These are phyloP conservation scores for Alviniconcha strummeri DNA, from an alignment of 2,888 invertebrate genomes.

Conservation along the genomic window DNA sequence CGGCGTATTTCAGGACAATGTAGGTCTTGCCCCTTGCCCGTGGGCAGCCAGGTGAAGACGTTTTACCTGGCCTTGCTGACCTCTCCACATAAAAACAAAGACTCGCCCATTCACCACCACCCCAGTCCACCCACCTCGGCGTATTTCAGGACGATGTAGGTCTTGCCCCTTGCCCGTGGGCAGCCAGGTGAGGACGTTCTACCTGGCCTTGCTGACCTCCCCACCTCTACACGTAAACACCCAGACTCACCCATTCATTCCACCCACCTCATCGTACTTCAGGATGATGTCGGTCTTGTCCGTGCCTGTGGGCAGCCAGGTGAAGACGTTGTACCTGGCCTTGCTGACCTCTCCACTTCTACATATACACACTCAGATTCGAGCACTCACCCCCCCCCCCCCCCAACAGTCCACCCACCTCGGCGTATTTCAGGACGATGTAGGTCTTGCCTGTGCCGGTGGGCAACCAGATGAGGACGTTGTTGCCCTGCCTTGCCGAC, in stretches of 20 bases:
- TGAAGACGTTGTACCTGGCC: constrained; percentile 23
- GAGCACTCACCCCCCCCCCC: background rate
- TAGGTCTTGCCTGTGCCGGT: constrained; percentile 30
- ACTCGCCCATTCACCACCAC: too few species aligned
- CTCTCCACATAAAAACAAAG: too few species aligned
- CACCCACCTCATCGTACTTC: background rate
- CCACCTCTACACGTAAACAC: background rate
- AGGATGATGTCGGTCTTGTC: constrained; percentile 26
- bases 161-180: too few species aligned
- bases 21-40: background rate
- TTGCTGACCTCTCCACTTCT: too few species aligned
- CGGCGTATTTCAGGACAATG: background rate
- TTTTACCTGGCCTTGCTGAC: too few species aligned
- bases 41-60: too few species aligned
- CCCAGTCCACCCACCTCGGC: too few species aligned
- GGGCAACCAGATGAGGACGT: constrained; percentile 20
- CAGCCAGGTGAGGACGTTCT: too few species aligned
- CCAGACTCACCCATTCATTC: too few species aligned
- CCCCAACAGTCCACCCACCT: background rate
- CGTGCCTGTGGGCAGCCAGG: constrained; percentile 20
- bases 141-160: too few species aligned
- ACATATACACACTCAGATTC: too few species aligned
- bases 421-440: constrained; percentile 29
- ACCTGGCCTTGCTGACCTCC: too few species aligned
- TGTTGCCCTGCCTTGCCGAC: constrained; percentile 4